phyloP scores from a whole-genome alignment of 2,113 vertebrate species.

The Amblyopsis rosae region DNA sequence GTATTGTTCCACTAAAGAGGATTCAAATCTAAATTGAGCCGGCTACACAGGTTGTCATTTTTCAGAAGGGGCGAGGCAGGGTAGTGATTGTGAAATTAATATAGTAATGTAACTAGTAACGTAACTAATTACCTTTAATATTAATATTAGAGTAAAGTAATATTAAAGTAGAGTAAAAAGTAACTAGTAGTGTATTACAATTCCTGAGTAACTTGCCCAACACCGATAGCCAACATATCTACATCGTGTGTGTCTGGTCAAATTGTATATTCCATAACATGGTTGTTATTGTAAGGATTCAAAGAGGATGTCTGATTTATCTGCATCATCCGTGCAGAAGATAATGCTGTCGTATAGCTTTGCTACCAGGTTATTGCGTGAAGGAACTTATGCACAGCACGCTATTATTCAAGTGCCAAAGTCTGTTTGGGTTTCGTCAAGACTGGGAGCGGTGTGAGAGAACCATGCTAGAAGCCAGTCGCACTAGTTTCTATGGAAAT shows the following conservation, averaged over 20 bases:
- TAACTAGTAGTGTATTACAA: neutral
- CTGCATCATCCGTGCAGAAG: constrained; percentile 48
- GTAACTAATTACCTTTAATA: no score
- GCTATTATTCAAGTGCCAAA: constrained; percentile 90
- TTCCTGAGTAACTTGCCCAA: no score
- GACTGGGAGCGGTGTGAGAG: constrained; percentile 84
- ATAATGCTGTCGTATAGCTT: constrained; percentile 45
- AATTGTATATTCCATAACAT: constrained; percentile 25
- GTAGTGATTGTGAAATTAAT: no score
- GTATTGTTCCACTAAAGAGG: no score
- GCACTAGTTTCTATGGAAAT: constrained; percentile 97
- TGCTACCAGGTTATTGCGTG: constrained; percentile 85
- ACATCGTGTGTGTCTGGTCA: neutral
- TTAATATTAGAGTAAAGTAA: no score
- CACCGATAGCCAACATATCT: neutral
- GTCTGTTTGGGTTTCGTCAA: constrained; percentile 87
- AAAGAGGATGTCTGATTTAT: constrained; percentile 61
- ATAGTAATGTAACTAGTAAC: no score
- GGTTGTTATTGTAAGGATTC: constrained; percentile 37
- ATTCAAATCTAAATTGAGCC: no score
- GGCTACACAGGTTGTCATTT: no score
- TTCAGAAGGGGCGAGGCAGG: no score
- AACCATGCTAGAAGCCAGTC: constrained; percentile 86
- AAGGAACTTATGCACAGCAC: constrained; percentile 88
- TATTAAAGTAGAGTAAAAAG: no score